Evolutionary conservation across 2,797 vertebrate genomes (phyloP), one percentile per base, ranked within the genome.

Genomic region (Gastrophryne carolinensis): DNA sequence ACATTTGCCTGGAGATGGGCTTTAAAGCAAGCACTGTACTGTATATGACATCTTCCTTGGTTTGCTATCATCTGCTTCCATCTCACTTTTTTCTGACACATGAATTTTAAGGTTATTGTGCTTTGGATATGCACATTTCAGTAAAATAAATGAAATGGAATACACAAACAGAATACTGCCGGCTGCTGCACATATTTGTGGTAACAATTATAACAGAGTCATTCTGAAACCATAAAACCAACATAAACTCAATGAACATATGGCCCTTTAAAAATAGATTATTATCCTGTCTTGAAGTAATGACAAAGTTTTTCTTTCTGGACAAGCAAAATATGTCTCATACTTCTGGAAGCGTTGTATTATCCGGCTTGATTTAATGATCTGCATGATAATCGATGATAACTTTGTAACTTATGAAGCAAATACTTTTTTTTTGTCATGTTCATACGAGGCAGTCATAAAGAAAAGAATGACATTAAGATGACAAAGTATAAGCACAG

Each of bases 121-220:
- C 87, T 84, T 80, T 81, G 84, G 85, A 81, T 84, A 86, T 86
- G 79, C 80, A 83, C 80, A 85, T 87, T 49, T 19, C 32, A 32
- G 13, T 26, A n/a, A 17, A 63, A 13, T 4, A 27, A 12, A 41
- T 24, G 2, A 44, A 44, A 41, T 21, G 17, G 17, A 47, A 47
- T 47, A 47, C 21, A 88, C 86, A 90, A 88, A 81, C 82, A 79
- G 82, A 83, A 73, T 75, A 79, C 82, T 81, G 82, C 71, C 75
- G 67, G 78, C 83, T 82, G 80, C 86, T 50, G 24, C 5, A 35
- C 41, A 67, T 56, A 39, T 56, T 57, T 47, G 15, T 47, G 26
- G 29, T 49, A 57, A 73, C 57, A 62, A 24, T 47, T 71, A 32
- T 56, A 49, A 70, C 54, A 21, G 24, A 54, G 47, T 67, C 35